Conservation (phyloP, 2,888 invertebrate genomes). For the Andrena bucephala region DNA sequence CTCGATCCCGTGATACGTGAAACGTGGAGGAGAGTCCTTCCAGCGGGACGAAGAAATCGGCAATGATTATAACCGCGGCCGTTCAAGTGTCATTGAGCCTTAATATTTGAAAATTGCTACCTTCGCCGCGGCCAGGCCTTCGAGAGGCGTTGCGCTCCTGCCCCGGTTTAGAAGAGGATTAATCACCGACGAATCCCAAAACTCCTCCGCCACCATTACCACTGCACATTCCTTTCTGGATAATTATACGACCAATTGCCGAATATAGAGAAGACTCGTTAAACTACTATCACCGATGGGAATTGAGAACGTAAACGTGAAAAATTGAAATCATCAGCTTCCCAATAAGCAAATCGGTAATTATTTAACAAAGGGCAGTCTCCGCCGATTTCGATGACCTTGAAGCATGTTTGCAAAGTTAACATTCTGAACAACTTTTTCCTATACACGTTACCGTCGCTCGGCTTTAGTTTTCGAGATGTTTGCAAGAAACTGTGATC, state of each 20-base stretch:
- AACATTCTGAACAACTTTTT: too few relatives aligned
- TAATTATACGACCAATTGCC: not conserved
- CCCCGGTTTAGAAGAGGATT: constrained; percentile 26
- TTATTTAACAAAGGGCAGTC: too few relatives aligned
- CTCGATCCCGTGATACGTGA: constrained; percentile 53
- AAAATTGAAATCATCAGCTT: too few relatives aligned
- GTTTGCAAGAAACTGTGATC: too few relatives aligned
- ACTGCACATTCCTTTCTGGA: not conserved
- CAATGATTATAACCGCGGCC: constrained; percentile 66
- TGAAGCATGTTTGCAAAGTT: too few relatives aligned
- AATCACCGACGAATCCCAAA: constrained; percentile 35
- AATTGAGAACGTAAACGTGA: too few relatives aligned
- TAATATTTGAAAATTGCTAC: constrained; percentile 66
- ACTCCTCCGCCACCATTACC: constrained; percentile 18
- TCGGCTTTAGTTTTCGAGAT: too few relatives aligned
- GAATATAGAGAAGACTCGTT: not conserved
- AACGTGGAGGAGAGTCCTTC: constrained; percentile 59
- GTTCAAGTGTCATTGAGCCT: constrained; percentile 65
- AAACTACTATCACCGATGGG: not conserved
- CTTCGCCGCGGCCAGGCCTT: constrained; percentile 12
- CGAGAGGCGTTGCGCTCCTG: constrained; percentile 39
- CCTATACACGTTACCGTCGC: too few relatives aligned
- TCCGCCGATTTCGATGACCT: too few relatives aligned
- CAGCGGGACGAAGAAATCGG: constrained; percentile 66
- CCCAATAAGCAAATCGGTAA: too few relatives aligned